A percentile compares a stretch with the other conserved stretches of the same genome.
Conservation (phyloP, 2,888 invertebrate genomes). For the Coelopa pilipes region DNA sequence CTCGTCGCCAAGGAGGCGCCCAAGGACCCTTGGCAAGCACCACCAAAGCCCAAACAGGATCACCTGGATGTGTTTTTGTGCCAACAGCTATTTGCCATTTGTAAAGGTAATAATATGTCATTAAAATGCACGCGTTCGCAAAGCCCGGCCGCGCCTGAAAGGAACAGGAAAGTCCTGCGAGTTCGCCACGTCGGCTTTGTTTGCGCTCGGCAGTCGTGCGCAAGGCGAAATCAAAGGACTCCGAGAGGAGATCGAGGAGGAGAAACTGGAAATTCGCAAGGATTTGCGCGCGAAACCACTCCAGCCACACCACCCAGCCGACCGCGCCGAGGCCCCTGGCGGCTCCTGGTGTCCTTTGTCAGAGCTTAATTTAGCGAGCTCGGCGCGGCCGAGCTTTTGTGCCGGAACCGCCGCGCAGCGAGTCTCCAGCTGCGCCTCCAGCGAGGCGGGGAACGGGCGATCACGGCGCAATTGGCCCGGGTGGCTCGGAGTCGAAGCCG, state of each 20-base stretch:
- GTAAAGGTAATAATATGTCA: slow-evolving; percentile 23
- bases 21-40: slow-evolving; percentile 3
- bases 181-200: neutral
- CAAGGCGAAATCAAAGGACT: neutral
- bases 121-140: slow-evolving; percentile 4
- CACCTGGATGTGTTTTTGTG: slow-evolving; percentile 41
- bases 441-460: neutral
- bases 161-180: slow-evolving; percentile 7
- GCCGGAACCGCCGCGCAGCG: neutral
- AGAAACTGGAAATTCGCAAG: slow-evolving; percentile 17
- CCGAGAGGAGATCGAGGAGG: neutral
- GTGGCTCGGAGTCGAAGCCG: no score
- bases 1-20: neutral
- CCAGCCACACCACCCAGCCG: slow-evolving; percentile 20
- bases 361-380: slow-evolving; percentile 20
- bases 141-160: neutral
- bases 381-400: neutral
- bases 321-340: no score
- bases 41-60: slow-evolving; percentile 42
- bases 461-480: no score
- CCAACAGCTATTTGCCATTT: slow-evolving; percentile 21
- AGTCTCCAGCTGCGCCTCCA: neutral
- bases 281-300: slow-evolving; percentile 29
- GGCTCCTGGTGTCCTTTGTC: slow-evolving; percentile 7
- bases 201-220: neutral